A percentile compares a stretch with the other conserved stretches of the same genome.
Evolutionary conservation across 2,797 vertebrate genomes (phyloP).

Genomic region (Amphiprion clarkii): DNA sequence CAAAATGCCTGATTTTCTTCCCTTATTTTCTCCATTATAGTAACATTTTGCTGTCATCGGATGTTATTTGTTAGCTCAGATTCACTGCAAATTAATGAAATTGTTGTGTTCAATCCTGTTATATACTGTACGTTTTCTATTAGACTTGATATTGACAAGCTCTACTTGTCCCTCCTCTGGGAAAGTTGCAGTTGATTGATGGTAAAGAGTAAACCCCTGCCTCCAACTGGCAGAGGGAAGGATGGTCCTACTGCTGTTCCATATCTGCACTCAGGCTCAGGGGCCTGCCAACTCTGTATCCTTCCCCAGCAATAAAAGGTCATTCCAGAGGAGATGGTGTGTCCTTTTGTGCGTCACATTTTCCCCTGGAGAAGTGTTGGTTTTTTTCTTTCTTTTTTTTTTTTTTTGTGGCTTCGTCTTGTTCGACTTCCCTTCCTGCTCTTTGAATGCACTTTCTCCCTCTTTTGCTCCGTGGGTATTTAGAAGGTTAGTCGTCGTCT

Average conservation of each 20-base stretch:
- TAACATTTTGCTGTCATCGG: constrained; percentile 8
- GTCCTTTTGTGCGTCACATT: constrained; percentile 73
- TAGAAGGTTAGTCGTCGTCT: constrained; percentile 34
- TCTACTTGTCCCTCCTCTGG: constrained; percentile 21
- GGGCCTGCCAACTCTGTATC: constrained; percentile 71
- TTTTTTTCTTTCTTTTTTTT: constrained; percentile 3
- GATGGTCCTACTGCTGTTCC: constrained; percentile 54
- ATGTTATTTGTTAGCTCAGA: constrained; percentile 28
- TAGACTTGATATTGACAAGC: constrained; percentile 26
- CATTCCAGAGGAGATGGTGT: constrained; percentile 72
- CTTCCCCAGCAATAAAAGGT: constrained; percentile 77
- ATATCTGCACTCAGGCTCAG: constrained; percentile 68
- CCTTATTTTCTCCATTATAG: background rate
- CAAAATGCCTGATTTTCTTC: background rate
- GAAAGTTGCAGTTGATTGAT: constrained; percentile 51
- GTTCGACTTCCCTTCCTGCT: constrained; percentile 45
- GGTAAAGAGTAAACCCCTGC: constrained; percentile 29
- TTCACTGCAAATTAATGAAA: constrained; percentile 26
- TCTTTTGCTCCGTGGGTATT: constrained; percentile 36
- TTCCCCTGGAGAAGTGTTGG: constrained; percentile 64
- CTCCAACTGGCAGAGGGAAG: constrained; percentile 45
- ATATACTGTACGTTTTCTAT: constrained; percentile 23
- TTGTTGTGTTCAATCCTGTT: constrained; percentile 6
- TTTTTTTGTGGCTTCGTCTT: constrained; percentile 37
- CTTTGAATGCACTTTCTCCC: constrained; percentile 22